These are phyloP conservation scores for Amyelois transitella DNA, from an alignment of 1,140 invertebrate genomes.

Conservation along the genomic window DNA sequence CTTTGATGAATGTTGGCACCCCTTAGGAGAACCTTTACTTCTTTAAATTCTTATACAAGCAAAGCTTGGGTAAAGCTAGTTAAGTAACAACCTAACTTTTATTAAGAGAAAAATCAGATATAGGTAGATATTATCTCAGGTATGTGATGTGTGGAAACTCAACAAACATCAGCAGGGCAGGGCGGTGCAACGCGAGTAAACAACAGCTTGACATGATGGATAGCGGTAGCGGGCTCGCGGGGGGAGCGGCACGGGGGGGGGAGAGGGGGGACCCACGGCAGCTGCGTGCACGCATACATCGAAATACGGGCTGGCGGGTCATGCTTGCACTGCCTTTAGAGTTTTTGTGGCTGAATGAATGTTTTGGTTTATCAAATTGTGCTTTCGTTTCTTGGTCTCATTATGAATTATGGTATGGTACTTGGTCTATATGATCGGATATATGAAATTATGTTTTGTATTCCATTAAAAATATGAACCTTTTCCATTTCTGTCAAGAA, in stretches of 20 bases:
- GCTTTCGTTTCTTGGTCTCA: not conserved
- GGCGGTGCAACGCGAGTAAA: not conserved
- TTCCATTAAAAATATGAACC: no score
- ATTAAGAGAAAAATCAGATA: no score
- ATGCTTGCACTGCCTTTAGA: not conserved
- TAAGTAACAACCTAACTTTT: no score
- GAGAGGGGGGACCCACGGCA: constrained; percentile 7
- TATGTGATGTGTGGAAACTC: not conserved
- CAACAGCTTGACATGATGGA: constrained; percentile 3
- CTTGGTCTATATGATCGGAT: no score
- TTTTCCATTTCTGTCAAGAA: no score
- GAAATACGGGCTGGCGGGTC: not conserved
- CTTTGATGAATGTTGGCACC: no score
- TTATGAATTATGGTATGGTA: no score
- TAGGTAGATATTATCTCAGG: not conserved
- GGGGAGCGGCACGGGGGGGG: constrained; percentile 11
- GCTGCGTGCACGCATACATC: constrained; percentile 20
- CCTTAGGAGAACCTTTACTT: no score
- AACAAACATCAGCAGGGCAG: not conserved
- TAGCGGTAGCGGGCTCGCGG: constrained; percentile 1
- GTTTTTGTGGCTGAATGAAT: not conserved
- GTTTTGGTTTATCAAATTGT: not conserved
- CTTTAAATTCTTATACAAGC: no score
- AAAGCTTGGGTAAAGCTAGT: no score
- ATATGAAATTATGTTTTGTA: no score